Percentiles rank a stretch among this genome's conserved stretches.
These are phyloP conservation scores for Martes flavigula DNA, from an alignment of 2,797 vertebrate genomes.

Conservation along the genomic window DNA sequence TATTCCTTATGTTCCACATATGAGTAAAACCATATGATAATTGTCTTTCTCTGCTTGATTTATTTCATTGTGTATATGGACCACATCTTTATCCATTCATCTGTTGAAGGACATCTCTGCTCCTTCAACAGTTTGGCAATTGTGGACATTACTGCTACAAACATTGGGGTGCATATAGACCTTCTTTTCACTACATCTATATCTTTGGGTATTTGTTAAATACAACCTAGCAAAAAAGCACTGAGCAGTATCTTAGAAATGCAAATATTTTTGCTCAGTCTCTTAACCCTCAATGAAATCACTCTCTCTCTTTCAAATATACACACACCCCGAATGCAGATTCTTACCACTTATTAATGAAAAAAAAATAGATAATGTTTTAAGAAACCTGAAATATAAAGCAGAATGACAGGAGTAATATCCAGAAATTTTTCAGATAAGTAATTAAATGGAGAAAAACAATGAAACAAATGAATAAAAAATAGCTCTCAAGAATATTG, in stretches of 20 bases:
- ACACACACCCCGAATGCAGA: not conserved
- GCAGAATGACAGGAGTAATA: not conserved
- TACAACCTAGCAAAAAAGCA: not conserved
- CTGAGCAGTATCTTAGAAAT: not conserved
- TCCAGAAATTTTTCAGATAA: not conserved
- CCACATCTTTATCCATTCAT: no score
- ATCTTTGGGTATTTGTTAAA: not conserved
- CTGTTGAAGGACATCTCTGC: no score
- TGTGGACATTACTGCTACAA: no score
- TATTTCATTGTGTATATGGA: no score
- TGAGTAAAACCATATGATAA: no score
- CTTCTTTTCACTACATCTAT: no score
- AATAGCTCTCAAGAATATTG: not conserved
- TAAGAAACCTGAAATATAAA: not conserved
- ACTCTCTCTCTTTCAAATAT: not conserved
- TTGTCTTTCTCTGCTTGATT: no score
- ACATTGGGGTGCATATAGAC: no score
- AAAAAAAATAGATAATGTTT: not conserved
- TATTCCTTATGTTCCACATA: no score
- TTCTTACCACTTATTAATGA: not conserved
- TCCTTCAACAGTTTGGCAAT: no score
- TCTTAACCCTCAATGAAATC: not conserved
- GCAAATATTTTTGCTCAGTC: not conserved
- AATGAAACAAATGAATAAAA: not conserved
- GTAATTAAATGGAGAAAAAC: not conserved